Evolutionary conservation across 2,797 vertebrate species (phyloP).

Genomic region (Molossus alvarezi): DNA sequence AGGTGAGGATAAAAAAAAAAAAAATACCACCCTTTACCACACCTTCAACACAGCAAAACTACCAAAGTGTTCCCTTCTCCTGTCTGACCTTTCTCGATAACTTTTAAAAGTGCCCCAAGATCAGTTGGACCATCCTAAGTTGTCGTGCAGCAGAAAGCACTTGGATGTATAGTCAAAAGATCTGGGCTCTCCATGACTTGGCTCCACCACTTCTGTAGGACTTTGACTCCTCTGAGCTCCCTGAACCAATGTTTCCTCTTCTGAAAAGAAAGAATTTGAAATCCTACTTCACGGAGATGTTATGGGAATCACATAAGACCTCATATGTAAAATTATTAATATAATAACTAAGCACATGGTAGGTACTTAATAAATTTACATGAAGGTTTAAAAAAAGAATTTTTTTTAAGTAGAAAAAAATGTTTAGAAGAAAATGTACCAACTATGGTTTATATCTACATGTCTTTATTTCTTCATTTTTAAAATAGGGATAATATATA

Average conservation of each 20-base stretch:
- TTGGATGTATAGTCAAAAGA: neutral
- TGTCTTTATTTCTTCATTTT: conserved; percentile 20
- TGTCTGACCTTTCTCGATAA: neutral
- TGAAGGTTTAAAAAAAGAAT: neutral
- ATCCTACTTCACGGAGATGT: neutral
- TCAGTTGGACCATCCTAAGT: neutral
- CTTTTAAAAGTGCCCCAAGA: neutral
- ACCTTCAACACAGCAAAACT: neutral
- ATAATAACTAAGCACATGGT: neutral
- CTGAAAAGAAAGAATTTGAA: neutral
- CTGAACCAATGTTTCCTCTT: neutral
- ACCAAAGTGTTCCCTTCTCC: neutral
- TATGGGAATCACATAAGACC: neutral
- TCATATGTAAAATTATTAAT: neutral
- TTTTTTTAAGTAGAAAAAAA: neutral
- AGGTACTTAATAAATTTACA: neutral
- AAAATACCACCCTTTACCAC: neutral
- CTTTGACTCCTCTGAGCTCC: neutral
- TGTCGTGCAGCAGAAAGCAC: neutral
- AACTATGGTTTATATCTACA: neutral
- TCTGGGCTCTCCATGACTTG: neutral
- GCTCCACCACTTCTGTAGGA: neutral
- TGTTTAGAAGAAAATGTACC: neutral
- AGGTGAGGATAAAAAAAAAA: too few species aligned
- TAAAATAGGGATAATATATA: neutral